phyloP scores from a whole-genome alignment of 23 tunicate species.

The Halocynthia aurantium region DNA sequence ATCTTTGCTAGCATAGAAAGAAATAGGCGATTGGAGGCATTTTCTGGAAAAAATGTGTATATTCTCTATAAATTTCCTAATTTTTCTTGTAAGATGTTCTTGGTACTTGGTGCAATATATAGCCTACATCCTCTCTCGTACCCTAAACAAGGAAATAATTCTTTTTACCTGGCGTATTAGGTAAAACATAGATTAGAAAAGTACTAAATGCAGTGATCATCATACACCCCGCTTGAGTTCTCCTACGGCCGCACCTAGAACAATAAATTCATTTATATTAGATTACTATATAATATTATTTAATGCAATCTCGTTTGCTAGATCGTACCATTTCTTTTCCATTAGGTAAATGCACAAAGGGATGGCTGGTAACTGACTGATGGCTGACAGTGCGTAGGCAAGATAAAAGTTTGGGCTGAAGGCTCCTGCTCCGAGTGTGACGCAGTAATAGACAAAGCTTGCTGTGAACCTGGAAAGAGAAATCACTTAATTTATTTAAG shows the following conservation, averaged over 20 bases:
- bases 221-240: constrained; percentile 4
- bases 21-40: neutral
- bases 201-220: constrained; percentile 7
- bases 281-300: no score
- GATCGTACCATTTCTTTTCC: constrained; percentile 18
- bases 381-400: constrained; percentile 5
- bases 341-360: constrained; percentile 9
- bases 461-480: constrained; percentile 16
- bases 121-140: no score
- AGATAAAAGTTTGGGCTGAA: constrained; percentile 24
- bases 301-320: no score
- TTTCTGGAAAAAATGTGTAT: no score
- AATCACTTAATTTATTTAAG: neutral
- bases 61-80: no score
- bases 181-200: constrained; percentile 6
- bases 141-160: no score
- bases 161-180: constrained; percentile 6
- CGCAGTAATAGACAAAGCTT: constrained; percentile 11
- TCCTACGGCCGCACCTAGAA: constrained; percentile 18
- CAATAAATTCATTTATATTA: no score
- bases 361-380: constrained; percentile 7
- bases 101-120: no score
- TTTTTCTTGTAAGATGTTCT: no score
- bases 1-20: constrained; percentile 19
- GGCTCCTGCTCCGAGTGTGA: constrained; percentile 18